Conservation (phyloP, 2,113 vertebrate species). For the Trinectes maculatus region DNA sequence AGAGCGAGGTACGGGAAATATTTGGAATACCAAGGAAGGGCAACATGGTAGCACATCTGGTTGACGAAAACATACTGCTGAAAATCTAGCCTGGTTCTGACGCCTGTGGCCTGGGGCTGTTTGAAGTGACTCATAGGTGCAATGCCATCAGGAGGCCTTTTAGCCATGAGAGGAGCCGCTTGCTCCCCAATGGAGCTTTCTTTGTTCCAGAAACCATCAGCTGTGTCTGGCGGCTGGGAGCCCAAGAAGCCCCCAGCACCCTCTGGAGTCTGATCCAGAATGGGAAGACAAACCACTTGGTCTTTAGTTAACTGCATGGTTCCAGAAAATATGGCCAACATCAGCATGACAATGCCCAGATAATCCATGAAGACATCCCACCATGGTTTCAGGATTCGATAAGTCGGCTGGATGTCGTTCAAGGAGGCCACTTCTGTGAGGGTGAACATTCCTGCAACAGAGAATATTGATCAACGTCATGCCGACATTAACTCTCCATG, state of each 20-base stretch:
- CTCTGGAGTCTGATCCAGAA: conserved; percentile 82
- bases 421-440: conserved; percentile 98
- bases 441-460: conserved; percentile 96
- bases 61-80: conserved; percentile 99
- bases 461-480: conserved; percentile 23
- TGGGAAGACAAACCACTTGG: conserved; percentile 97
- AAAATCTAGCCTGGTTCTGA: conserved; percentile 95
- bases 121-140: conserved; percentile 76
- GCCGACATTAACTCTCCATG: too few relatives aligned
- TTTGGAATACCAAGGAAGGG: conserved; percentile 98
- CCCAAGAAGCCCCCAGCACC: conserved; percentile 58
- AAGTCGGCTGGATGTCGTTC: conserved; percentile 98
- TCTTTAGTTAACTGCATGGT: conserved; percentile 99
- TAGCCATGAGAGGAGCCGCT: conserved; percentile 79
- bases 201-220: conserved; percentile 67
- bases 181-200: conserved; percentile 76
- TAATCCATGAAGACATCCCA: conserved; percentile 99
- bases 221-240: conserved; percentile 49
- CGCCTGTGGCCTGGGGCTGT: conserved; percentile 83
- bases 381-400: conserved; percentile 99
- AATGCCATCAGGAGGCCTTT: conserved; percentile 79
- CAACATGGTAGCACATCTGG: conserved; percentile 98
- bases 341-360: conserved; percentile 96
- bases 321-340: conserved; percentile 98
- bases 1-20: conserved; percentile 98